Percentiles rank a stretch among this genome's conserved stretches.
Evolutionary conservation across 2,888 invertebrate species (phyloP).

Genomic region (Zhengitettix transpicula): DNA sequence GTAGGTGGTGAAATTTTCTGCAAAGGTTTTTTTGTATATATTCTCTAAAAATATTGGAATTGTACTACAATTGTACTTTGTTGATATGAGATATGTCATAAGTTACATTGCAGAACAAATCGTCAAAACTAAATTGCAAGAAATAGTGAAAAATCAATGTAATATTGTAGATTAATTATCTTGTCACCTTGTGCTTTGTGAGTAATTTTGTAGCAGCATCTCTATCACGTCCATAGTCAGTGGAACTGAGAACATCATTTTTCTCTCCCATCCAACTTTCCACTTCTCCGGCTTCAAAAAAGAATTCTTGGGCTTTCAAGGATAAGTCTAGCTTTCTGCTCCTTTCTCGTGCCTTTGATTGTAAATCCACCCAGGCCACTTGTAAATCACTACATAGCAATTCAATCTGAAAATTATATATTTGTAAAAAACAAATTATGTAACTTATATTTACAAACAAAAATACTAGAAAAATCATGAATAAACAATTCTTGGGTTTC

Average conservation of each 20-base stretch:
- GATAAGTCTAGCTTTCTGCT: constrained; percentile 68
- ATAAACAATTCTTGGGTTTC: too few relatives aligned
- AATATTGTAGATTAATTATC: neutral
- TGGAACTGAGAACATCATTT: constrained; percentile 61
- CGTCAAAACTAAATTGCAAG: neutral
- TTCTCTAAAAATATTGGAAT: too few relatives aligned
- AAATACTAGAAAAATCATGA: too few relatives aligned
- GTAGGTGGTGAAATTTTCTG: too few relatives aligned
- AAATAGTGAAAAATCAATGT: neutral
- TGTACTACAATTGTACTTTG: too few relatives aligned
- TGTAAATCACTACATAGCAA: constrained; percentile 55
- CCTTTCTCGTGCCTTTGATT: constrained; percentile 50
- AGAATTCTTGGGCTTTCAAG: constrained; percentile 77
- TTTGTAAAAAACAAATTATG: too few relatives aligned
- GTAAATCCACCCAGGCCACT: constrained; percentile 56
- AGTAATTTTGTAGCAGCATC: constrained; percentile 83
- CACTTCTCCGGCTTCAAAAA: constrained; percentile 79
- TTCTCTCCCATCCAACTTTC: constrained; percentile 87
- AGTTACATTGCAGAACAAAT: too few relatives aligned
- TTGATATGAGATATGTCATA: too few relatives aligned
- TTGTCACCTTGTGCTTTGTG: constrained; percentile 74
- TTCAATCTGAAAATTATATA: constrained; percentile 30
- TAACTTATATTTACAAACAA: too few relatives aligned
- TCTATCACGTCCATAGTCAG: constrained; percentile 76
- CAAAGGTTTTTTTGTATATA: too few relatives aligned